A percentile compares a stretch with the other conserved stretches of the same genome.
phyloP scores from a whole-genome alignment of 2,113 vertebrate genomes.

The Caracal caracal region DNA sequence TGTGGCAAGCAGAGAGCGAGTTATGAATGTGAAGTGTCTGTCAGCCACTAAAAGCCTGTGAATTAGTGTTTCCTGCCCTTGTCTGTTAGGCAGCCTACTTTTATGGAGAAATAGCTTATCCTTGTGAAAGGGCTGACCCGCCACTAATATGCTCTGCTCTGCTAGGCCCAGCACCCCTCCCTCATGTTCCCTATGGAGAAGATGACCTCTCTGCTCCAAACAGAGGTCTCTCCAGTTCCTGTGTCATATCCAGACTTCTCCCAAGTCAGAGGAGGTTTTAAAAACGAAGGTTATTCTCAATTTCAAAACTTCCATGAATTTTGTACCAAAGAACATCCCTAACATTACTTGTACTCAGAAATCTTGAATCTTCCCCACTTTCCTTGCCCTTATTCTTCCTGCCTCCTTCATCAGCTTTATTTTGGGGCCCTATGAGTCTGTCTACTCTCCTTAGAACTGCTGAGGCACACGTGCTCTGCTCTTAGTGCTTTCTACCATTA shows the following conservation, averaged over 20 bases:
- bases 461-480: not conserved
- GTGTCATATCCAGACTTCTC: not conserved
- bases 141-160: not conserved
- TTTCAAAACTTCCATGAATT: conserved; percentile 19
- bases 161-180: fast-evolving
- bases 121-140: conserved; percentile 27
- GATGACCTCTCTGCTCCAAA: not conserved
- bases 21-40: conserved; percentile 56
- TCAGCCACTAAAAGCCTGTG: conserved; percentile 69
- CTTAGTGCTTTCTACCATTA: fast-evolving
- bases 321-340: not conserved
- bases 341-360: not conserved
- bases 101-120: conserved; percentile 54
- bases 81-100: conserved; percentile 47
- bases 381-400: not conserved
- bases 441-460: not conserved
- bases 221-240: not conserved
- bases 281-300: not conserved
- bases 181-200: not conserved
- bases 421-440: not conserved
- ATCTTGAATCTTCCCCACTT: not conserved
- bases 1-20: not conserved
- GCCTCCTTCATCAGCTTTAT: not conserved
- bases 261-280: not conserved
- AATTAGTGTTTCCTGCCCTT: conserved; percentile 57